Evolutionary conservation across 2,113 vertebrate species (phyloP).

Genomic region (Pelecanus crispus): DNA sequence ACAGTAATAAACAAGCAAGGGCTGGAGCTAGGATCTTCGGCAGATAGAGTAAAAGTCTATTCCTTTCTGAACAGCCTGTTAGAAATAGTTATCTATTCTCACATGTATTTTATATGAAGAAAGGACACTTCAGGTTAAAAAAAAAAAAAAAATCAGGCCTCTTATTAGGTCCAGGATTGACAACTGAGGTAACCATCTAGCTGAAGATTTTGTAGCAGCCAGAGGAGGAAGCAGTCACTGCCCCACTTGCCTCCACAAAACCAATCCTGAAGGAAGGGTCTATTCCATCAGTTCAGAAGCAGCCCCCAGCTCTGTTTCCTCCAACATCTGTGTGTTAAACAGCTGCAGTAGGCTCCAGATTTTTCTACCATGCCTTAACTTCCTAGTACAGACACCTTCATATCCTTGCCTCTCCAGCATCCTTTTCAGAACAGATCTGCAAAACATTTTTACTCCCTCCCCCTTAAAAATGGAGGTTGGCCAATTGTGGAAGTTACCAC

Average conservation of each 20-base stretch:
- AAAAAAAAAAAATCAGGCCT: neutral
- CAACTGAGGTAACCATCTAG: neutral
- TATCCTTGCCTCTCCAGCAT: neutral
- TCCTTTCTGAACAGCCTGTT: neutral
- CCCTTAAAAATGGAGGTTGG: neutral
- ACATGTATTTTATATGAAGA: neutral
- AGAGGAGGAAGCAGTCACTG: neutral
- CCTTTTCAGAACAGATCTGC: neutral
- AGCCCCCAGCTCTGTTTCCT: neutral
- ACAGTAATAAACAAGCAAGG: neutral
- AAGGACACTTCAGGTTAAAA: neutral
- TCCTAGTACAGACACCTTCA: neutral
- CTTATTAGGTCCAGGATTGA: neutral
- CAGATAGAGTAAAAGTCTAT: neutral
- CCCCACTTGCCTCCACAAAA: neutral
- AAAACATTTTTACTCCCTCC: neutral
- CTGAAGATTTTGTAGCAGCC: neutral
- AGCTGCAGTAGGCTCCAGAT: neutral
- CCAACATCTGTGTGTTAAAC: neutral
- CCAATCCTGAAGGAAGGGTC: neutral
- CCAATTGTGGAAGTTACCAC: neutral
- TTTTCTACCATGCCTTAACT: neutral
- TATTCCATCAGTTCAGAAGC: neutral
- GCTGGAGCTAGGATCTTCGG: neutral
- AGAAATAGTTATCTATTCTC: neutral